Base-by-base conservation (phyloP, 2,888 invertebrate species). In the Drosophila meridionalis region DNA sequence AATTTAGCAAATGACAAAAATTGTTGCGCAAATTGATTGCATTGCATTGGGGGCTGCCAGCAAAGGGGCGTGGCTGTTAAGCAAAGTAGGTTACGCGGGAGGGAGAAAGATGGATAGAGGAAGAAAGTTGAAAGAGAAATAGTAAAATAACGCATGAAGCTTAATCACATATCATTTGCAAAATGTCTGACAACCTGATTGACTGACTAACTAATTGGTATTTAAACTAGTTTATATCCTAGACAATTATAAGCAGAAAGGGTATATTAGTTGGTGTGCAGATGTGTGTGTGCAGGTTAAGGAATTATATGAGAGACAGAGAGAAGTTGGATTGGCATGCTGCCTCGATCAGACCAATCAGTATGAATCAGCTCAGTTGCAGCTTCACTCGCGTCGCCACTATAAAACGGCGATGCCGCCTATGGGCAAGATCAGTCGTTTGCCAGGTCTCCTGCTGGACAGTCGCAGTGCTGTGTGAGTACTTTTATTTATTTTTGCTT, bases 1-100 rank as follows among this genome's bases (percentile, higher is more conserved):
- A 80, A 87, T 85, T 83, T 83, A 76, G 76, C 82, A 87, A 87
- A 86, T 85, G 85, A 86, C 79, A 83, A 82, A 83, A 87, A 81
- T 75, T 74, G 48, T 55, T 71, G 58, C 53, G 57, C 75, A 78
- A 85, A 87, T 87, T 87, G 87, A 87, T 84, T 87, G 84, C 76
- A 81, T 84, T 83, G 64, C 80, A 64, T 55, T 64, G 62, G 53
- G 50, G 57, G 57, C 20, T 14, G 57, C 1, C 26, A 26, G 34
- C 14, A 20, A 57, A 9, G 20, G 71, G n/a, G 36, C 47, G 47
- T 47, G 28, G 47, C 7, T 0, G 3, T 28, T 6, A 3, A 45
- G 26, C 38, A 47, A 60, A 58, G 65, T 67, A 40, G 66, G 52
- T 47, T 58, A 20, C 40, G n/a, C n/a, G 32, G 7, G 4, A n/a